Evolutionary conservation across 2,797 vertebrate species (phyloP), one percentile per base, ranked within the genome.

Genomic region (Lepus oiostolus): DNA sequence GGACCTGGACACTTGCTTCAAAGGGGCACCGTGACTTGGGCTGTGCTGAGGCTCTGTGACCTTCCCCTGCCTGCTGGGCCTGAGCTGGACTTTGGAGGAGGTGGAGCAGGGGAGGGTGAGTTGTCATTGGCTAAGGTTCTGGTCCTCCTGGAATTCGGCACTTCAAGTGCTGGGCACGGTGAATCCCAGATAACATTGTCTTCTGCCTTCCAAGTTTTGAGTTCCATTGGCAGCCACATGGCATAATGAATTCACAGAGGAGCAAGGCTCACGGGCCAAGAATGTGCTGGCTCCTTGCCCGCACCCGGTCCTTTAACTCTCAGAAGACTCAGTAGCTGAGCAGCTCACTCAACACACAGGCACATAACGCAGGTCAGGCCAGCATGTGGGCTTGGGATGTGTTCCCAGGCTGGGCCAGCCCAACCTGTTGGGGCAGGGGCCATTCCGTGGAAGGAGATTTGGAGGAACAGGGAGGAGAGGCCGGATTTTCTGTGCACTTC

Each of bases 141-240:
- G 63, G 81, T 97, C 90, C 85, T 96, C 63, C 38, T 62, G 63
- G 92, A 96, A 96, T 96, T 89, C 97, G 96, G 97, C 95, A 96
- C 96, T 94, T 89, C 4, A 28, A 92, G 95, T 93, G 85, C 90
- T 90, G 90, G 94, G 92, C 94, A 94, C 71, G 21, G 95, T 93
- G 94, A 96, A 96, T 96, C 93, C 93, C 94, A 96, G 96, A 96
- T 95, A 97, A 96, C 93, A 92, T 85, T 92, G 90, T 96, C 92
- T 92, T 96, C 80, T 0, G 63, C 65, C 94, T 94, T 96, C 96
- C 96, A 96, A 96, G 74, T 95, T 97, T 90, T 96, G 90, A 85
- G 88, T 71, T 93, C 91, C 85, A 58, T 86, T 92, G 90, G 92
- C 93, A 96, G 96, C 35, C 80, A 68, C 88, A 95, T 88, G 96